Evolutionary conservation across 2,888 invertebrate species (phyloP), one percentile per base, ranked within the genome.

Genomic region (Perizoma flavofasciatum): DNA sequence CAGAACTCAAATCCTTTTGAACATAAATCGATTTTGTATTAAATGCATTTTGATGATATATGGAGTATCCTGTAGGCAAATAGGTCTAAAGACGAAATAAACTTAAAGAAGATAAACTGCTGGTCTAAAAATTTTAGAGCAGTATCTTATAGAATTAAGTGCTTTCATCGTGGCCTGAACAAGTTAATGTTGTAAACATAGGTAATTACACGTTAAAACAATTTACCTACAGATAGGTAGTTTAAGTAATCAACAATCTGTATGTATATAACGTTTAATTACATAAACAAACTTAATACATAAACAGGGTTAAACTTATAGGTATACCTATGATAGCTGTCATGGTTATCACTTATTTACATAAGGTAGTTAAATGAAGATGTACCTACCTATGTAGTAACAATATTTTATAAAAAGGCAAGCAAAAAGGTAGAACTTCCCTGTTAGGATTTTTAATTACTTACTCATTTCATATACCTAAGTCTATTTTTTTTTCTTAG

Each of bases 111-210:
- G 44, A 34, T 53, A n/a, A n/a, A 39, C 49, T 49, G 39, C 49
- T 41, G 39, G 44, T n/a, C 32, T 52, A 9, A 49, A 48, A 49
- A 52, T 49, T 47, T 49, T n/a, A n/a, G n/a, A n/a, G n/a, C n/a
- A n/a, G n/a, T n/a, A n/a, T n/a, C n/a, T n/a, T n/a, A n/a, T n/a
- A n/a, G 11, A 55, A 41, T 35, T 48, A 52, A 52, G 11, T 58
- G 48, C 53, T 61, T 61, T 61, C 57, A 57, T 57, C 54, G 37
- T 54, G 53, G 40, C 54, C 44, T 54, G 34, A 47, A 35, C 39
- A 22, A 22, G 22, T 22, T 22, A 22, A 22, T 22, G 22, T 22
- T 22, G 22, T 22, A 22, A 22, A 22, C 22, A 22, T 22, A n/a
- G n/a, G n/a, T n/a, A 22, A 22, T 22, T 22, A 22, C 22, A 22